These are phyloP conservation scores for Lontra canadensis DNA, from an alignment of 2,113 vertebrate genomes.

Conservation along the genomic window DNA sequence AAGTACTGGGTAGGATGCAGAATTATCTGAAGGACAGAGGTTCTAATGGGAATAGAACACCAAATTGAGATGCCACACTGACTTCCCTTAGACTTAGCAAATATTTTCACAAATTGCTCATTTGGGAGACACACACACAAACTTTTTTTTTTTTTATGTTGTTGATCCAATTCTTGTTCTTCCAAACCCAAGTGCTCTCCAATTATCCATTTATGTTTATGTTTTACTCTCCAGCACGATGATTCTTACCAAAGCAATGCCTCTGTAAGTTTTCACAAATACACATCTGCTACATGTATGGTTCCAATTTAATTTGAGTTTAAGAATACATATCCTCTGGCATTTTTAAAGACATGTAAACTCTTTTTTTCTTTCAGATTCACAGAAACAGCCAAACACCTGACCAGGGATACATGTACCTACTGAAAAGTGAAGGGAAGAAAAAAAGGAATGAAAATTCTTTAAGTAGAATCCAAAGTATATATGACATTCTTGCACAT, in stretches of 20 bases:
- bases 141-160: not conserved
- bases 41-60: not conserved
- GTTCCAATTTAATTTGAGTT: not conserved
- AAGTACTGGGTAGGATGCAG: not conserved
- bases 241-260: not conserved
- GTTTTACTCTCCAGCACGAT: not conserved
- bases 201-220: slow-evolving; percentile 13
- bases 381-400: slow-evolving; percentile 59
- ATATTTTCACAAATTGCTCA: not conserved
- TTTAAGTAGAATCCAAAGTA: slow-evolving; percentile 44
- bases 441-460: slow-evolving; percentile 46
- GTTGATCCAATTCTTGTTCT: slow-evolving; percentile 7
- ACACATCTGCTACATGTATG: not conserved
- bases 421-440: not conserved
- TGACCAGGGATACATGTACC: slow-evolving; percentile 1
- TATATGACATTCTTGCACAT: not conserved
- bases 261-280: not conserved
- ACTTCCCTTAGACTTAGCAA: not conserved
- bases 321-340: slow-evolving; percentile 30
- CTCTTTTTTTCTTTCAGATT: slow-evolving; percentile 40
- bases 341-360: slow-evolving; percentile 36
- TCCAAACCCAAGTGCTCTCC: not conserved
- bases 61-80: not conserved
- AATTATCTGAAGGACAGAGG: not conserved
- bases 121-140: not conserved